Evolutionary conservation across 2,797 vertebrate species (phyloP), one percentile per base, ranked within the genome.

Genomic region (Hypotaenidia okinawae): DNA sequence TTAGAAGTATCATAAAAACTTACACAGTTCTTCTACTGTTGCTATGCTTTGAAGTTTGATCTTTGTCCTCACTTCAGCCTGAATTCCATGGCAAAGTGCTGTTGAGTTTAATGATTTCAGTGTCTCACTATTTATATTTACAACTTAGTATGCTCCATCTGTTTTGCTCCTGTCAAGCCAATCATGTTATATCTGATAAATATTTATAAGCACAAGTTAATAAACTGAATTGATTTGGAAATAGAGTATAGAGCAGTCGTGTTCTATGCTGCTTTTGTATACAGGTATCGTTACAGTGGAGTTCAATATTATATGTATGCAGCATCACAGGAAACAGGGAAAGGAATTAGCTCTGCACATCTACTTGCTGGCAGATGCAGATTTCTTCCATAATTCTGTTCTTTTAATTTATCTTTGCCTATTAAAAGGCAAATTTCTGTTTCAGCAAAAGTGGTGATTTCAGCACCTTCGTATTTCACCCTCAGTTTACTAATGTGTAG

Each of bases 181-280:
- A 72, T 83, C 76, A 72, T 84, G 86, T 82, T 73, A 61, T 63
- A 19, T 62, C 73, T 47, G 30, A 94, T 73, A 93, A 94, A 94
- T 83, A 96, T 87, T 94, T 89, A 89, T 81, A 89, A 85, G 75
- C 59, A 52, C 24, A 78, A 87, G 35, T 84, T 78, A 91, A 86
- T 94, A 90, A 85, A 86, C 37, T 66, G 66, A 72, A 90, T 51
- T 76, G 8, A 89, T 62, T 91, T 87, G 59, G 64, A 87, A 93
- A 80, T 52, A 87, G 55, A 33, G 22, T n/a, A 69, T 69, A 59
- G 33, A 85, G 3, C 12, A 68, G 32, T 30, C 58, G 74, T 39
- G 62, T 30, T 45, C n/a, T 83, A 19, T 62, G 23, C 13, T 76
- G 30, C 4, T 64, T 83, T 87, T 64, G 32, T 54, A 14, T 58